Evolutionary conservation across 2,888 invertebrate species (phyloP), one percentile per base, ranked within the genome.

Genomic region (Macropis europaea): DNA sequence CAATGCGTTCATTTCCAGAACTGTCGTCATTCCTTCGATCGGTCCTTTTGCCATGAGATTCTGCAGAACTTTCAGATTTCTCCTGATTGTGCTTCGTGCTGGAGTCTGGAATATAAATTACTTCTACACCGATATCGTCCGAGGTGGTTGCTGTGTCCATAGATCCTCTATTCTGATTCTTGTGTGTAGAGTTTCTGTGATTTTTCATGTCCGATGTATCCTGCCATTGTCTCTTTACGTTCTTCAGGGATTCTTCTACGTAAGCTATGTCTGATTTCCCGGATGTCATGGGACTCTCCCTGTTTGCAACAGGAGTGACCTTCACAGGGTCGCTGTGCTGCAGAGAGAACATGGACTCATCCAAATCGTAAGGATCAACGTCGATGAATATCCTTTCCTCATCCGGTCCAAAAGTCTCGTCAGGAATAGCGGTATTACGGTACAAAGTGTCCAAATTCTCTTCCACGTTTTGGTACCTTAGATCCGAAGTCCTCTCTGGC

Each of bases 351-450:
- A 88, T 73, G 3, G 85, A 81, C 0, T 88, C 86, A 42, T 88
- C 87, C 3, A 84, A 24, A 30, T 89, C 87, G 54, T 86, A 89
- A 0, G 89, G 84, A 73, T 87, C 88, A 28, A 89, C 89, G 24
- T 89, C 88, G 62, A 89, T 89, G 73, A 89, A 89, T 56, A 89
- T 88, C 22, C 89, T 83, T 48, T 90, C 90, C 42, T 89, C 89
- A 59, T 89, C 89, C 0, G 89, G 89, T 0, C 88, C 89, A 32
- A 89, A 88, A 5, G 79, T 85, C 38, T 90, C 85, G 52, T 89
- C 88, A 2, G 89, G 88, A 9, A 89, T 87, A 0, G 79, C 82
- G 2, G 88, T 87, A 36, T 89, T 88, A 3, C 79, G 77, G 19
- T 79, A 78, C 17, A 85, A 54, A 3, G 69, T 77, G 19, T 77